A percentile compares a stretch with the other conserved stretches of the same genome.
Evolutionary conservation across 2,888 invertebrate species (phyloP).

Genomic region (Drosophila quinaria): DNA sequence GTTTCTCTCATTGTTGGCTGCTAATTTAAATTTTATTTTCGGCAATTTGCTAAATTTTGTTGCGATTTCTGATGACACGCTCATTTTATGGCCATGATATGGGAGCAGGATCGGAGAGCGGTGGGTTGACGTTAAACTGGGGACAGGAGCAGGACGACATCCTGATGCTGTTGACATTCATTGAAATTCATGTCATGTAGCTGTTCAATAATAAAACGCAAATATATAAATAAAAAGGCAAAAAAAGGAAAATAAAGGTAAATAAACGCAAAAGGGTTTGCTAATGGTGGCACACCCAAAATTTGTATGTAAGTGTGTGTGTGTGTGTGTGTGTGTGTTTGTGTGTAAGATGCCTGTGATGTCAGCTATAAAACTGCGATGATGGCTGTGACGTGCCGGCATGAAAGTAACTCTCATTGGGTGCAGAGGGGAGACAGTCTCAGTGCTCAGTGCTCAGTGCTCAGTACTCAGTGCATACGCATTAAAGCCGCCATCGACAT

Average conservation of each 20-base stretch:
- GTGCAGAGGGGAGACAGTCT: neutral
- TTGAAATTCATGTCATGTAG: slow-evolving; percentile 78
- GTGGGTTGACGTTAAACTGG: neutral
- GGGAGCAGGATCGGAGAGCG: slow-evolving; percentile 16
- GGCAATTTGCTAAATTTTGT: slow-evolving; percentile 82
- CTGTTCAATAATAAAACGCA: slow-evolving; percentile 81
- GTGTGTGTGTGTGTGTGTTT: slow-evolving; percentile 20
- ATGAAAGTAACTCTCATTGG: slow-evolving; percentile 37
- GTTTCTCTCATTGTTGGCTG: slow-evolving; percentile 32
- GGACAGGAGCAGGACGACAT: slow-evolving; percentile 12
- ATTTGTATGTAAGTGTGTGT: slow-evolving; percentile 7
- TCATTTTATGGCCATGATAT: slow-evolving; percentile 76
- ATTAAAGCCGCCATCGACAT: slow-evolving; percentile 48
- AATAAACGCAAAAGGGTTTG: slow-evolving; percentile 81
- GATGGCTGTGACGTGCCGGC: slow-evolving; percentile 66
- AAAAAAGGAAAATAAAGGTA: slow-evolving; percentile 73
- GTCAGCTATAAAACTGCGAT: slow-evolving; percentile 70
- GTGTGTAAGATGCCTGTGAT: slow-evolving; percentile 29
- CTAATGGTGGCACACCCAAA: slow-evolving; percentile 64
- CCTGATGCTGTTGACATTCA: slow-evolving; percentile 68
- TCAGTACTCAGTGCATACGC: neutral
- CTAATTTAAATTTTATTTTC: slow-evolving; percentile 81
- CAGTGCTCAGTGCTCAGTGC: neutral
- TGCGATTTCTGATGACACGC: slow-evolving; percentile 82
- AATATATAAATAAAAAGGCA: slow-evolving; percentile 73